A percentile compares a stretch with the other conserved stretches of the same genome.
Evolutionary conservation across 2,888 invertebrate genomes (phyloP).

Genomic region (Pheosia gnoma): DNA sequence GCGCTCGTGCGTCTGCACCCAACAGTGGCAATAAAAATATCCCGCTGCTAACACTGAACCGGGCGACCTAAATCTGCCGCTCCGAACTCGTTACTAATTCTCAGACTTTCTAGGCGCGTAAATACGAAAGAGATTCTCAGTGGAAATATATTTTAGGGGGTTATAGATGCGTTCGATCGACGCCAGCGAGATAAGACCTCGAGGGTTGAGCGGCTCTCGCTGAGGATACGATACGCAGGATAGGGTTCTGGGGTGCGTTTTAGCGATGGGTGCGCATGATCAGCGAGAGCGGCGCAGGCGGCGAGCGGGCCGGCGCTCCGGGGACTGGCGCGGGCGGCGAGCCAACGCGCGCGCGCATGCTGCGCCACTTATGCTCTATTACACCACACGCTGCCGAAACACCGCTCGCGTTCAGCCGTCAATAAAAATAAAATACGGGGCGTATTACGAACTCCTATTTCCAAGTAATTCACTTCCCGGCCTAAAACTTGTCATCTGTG

Average conservation of each 20-base stretch:
- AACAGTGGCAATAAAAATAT: slow-evolving; percentile 82
- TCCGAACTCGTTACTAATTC: slow-evolving; percentile 56
- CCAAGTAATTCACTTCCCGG: too few relatives aligned
- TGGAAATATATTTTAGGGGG: slow-evolving; percentile 27
- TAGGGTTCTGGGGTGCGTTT: slow-evolving; percentile 17
- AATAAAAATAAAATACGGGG: slow-evolving; percentile 67
- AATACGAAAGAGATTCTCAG: slow-evolving; percentile 38
- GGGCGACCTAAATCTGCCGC: slow-evolving; percentile 81
- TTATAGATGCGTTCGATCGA: slow-evolving; percentile 14
- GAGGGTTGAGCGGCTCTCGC: slow-evolving; percentile 22
- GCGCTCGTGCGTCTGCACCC: slow-evolving; percentile 73
- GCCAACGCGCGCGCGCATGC: slow-evolving; percentile 64
- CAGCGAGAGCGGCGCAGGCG: slow-evolving; percentile 60
- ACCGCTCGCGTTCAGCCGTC: slow-evolving; percentile 49
- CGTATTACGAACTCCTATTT: too few relatives aligned
- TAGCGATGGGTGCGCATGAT: slow-evolving; percentile 17
- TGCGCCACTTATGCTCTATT: slow-evolving; percentile 69
- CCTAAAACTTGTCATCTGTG: too few relatives aligned
- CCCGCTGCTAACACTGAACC: slow-evolving; percentile 78
- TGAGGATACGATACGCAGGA: slow-evolving; percentile 17
- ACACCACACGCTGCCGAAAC: slow-evolving; percentile 65
- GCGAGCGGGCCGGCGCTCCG: slow-evolving; percentile 68
- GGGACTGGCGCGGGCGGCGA: slow-evolving; percentile 72
- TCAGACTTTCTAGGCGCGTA: slow-evolving; percentile 55
- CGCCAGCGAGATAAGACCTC: slow-evolving; percentile 9